phyloP scores from a whole-genome alignment of 92 coral and sea anemone genomes.

The Epizoanthus stellaris region DNA sequence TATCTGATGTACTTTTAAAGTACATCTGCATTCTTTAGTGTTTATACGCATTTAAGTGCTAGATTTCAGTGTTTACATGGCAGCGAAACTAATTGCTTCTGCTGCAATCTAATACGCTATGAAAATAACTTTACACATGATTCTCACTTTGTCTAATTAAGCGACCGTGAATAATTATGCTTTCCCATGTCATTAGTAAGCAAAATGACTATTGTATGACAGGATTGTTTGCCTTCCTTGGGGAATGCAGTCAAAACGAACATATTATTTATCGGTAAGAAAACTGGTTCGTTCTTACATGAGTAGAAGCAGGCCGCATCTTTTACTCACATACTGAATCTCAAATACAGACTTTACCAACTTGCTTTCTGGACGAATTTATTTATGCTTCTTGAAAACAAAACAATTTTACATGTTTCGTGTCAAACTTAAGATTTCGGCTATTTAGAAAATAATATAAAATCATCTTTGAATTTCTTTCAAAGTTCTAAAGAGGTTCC shows the following conservation, averaged over 20 bases:
- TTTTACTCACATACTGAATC: background rate
- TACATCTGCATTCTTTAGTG: constrained; percentile 11
- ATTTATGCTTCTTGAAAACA: background rate
- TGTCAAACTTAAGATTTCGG: background rate
- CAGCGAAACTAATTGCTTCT: constrained; percentile 13
- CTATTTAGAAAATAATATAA: constrained; percentile 24
- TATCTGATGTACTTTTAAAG: background rate
- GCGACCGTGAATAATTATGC: background rate
- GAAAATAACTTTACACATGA: constrained; percentile 16
- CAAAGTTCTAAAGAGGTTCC: background rate
- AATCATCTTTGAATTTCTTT: background rate
- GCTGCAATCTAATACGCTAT: background rate
- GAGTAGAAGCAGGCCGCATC: background rate
- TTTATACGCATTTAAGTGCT: background rate
- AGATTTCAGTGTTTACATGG: background rate
- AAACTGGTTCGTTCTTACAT: background rate
- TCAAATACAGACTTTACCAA: background rate
- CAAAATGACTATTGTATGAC: background rate
- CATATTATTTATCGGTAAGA: background rate
- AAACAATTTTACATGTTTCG: background rate
- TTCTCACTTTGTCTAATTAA: constrained; percentile 20
- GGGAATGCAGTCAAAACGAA: background rate
- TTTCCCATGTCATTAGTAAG: background rate
- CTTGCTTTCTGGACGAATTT: background rate
- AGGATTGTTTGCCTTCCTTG: background rate